Base-by-base conservation (phyloP, 2,888 invertebrate genomes). In the Trilocha varians region DNA sequence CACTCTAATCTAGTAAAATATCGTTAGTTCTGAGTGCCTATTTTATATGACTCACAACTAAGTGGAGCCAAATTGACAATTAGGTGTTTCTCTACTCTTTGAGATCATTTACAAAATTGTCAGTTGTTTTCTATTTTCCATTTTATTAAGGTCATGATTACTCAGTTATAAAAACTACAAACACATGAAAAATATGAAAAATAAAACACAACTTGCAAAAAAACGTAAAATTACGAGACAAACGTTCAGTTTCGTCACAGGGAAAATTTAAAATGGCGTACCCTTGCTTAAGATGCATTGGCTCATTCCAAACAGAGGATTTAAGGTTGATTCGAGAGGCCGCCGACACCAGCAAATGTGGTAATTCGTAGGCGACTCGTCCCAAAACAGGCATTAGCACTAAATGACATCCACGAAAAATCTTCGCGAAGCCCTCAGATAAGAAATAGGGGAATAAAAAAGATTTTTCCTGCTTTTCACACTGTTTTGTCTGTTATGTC, bases 221-320 rank as follows among this genome's bases (percentile, higher is more conserved):
- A 48, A 47, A 50, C 49, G 56, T 59, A 60, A 25, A 2, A 18
- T 53, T 49, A 59, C 41, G 50, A 52, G 47, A 57, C 53, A 55
- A 57, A 59, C 61, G 64, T 57, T 55, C 66, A 65, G 64, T 70
- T 73, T 59, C 63, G 62, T 68, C 68, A 66, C 57, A 56, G 54
- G 59, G 62, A 66, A 66, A 75, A 77, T 77, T 78, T 73, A 70
- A 73, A 70, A 63, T 56, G 62, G 55, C 64, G 65, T 68, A 65
- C 65, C 69, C 74, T 76, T 71, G 74, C 77, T 82, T 79, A 78
- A 82, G 78, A 82, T 83, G 80, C 82, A 83, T 83, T 82, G 79
- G 76, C 72, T 82, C 76, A 78, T 79, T 79, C 74, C 64, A 67
- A 75, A 73, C 67, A 70, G 63, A 69, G 73, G 79, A 77, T 79